A percentile compares a stretch with the other conserved stretches of the same genome.
phyloP scores from a whole-genome alignment of 2,113 vertebrate species.

The Neotragus pygmaeus region DNA sequence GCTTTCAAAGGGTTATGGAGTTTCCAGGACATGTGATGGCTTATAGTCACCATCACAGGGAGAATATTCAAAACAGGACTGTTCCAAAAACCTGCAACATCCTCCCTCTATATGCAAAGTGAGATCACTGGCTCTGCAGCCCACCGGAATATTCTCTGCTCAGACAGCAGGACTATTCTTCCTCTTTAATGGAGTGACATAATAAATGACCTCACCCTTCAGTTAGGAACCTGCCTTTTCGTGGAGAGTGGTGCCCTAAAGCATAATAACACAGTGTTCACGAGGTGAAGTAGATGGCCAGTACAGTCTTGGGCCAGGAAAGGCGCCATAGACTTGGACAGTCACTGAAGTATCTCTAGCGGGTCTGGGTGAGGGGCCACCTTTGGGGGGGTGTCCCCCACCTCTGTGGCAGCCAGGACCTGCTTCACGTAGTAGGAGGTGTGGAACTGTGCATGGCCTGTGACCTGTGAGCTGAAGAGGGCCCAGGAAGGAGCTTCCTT shows the following conservation, averaged over 20 bases:
- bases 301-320: not conserved
- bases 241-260: not conserved
- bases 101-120: not conserved
- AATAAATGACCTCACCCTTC: not conserved
- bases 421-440: conserved; percentile 89
- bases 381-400: conserved; percentile 31
- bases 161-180: not conserved
- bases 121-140: not conserved
- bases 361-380: not conserved
- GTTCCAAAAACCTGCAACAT: not conserved
- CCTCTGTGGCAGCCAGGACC: conserved; percentile 82
- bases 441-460: conserved; percentile 84
- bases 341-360: not conserved
- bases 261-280: not conserved
- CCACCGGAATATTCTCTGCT: not conserved
- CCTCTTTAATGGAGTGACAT: not conserved
- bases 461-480: conserved; percentile 86
- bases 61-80: not conserved
- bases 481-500: conserved; percentile 88
- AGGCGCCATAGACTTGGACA: not conserved
- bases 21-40: not conserved
- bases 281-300: not conserved
- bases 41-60: not conserved
- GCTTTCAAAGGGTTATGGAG: not conserved
- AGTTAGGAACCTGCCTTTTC: not conserved